A percentile compares a stretch with the other conserved stretches of the same genome.
These are phyloP conservation scores for Drosophila melanosoma DNA, from an alignment of 2,888 invertebrate species.

Conservation along the genomic window DNA sequence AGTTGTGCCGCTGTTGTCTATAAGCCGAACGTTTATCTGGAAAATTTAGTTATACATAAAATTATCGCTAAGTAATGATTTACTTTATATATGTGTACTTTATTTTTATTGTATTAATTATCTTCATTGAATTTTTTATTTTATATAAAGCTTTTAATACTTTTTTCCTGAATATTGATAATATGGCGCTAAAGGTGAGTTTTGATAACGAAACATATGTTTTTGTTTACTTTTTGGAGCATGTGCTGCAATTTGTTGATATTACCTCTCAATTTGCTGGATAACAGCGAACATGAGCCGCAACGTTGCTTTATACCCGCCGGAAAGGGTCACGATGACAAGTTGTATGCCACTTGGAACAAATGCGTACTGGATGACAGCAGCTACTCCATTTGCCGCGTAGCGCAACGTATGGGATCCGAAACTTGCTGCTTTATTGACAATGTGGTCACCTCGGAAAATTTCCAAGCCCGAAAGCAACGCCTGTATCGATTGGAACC, in stretches of 20 bases:
- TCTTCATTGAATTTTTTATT: neutral
- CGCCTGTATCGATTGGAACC: constrained; percentile 34
- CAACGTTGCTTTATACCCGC: constrained; percentile 54
- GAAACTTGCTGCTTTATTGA: constrained; percentile 75
- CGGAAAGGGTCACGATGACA: neutral
- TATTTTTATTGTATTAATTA: neutral
- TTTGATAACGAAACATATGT: constrained; percentile 4
- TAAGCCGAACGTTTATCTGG: rapidly evolving
- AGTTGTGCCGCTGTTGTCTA: constrained; percentile 9
- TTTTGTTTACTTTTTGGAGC: constrained; percentile 21
- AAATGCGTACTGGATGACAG: constrained; percentile 61
- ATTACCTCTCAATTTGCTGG: constrained; percentile 61
- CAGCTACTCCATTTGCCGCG: constrained; percentile 61
- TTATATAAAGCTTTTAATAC: no score
- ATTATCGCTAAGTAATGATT: neutral
- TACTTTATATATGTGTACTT: neutral
- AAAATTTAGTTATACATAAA: neutral
- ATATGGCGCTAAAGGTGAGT: constrained; percentile 8
- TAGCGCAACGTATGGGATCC: constrained; percentile 50
- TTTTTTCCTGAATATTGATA: neutral
- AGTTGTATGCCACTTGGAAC: constrained; percentile 50
- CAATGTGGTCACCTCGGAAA: constrained; percentile 56
- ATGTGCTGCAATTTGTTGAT: constrained; percentile 58
- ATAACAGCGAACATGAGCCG: constrained; percentile 44
- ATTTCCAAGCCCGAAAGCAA: constrained; percentile 31